Percentiles rank a stretch among this genome's conserved stretches.
Evolutionary conservation across 1,140 invertebrate genomes (phyloP).

Genomic region (Heliothis subflexa): DNA sequence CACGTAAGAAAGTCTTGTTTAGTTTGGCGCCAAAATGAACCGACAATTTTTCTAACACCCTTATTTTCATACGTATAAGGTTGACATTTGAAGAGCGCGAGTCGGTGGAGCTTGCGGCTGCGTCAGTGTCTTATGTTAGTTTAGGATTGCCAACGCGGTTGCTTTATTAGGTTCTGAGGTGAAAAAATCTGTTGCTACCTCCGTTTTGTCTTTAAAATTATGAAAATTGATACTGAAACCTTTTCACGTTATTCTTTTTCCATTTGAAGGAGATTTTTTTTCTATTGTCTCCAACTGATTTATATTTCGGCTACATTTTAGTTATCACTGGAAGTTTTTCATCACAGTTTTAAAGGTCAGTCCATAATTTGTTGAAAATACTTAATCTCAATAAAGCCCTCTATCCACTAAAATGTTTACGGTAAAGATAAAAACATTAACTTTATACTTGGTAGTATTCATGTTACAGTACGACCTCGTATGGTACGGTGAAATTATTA

Average conservation of each 20-base stretch:
- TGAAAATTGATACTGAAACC: not conserved
- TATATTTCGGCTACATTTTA: not conserved
- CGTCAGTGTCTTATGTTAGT: conserved; percentile 44
- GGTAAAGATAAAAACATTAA: not conserved
- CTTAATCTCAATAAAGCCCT: too few species aligned
- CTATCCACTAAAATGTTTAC: too few species aligned
- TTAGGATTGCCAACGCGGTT: conserved; percentile 43
- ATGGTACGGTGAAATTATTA: conserved; percentile 13
- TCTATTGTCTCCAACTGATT: too few species aligned
- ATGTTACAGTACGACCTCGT: not conserved
- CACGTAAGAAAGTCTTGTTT: conserved; percentile 49
- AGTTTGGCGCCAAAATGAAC: conserved; percentile 40
- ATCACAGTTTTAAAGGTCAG: too few species aligned
- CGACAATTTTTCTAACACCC: conserved; percentile 13
- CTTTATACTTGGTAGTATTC: not conserved
- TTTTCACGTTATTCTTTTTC: not conserved
- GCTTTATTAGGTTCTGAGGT: conserved; percentile 47
- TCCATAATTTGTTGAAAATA: too few species aligned
- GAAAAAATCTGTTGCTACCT: conserved; percentile 45
- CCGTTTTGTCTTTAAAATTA: conserved; percentile 19
- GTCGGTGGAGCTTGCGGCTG: conserved; percentile 19
- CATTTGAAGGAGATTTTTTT: not conserved
- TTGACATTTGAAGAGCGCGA: not conserved
- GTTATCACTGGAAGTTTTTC: not conserved
- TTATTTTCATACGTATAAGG: conserved; percentile 34